A percentile compares a stretch with the other conserved stretches of the same genome.
These are phyloP conservation scores for Xenentodon cancila DNA, from an alignment of 2,797 vertebrate species.

Conservation along the genomic window DNA sequence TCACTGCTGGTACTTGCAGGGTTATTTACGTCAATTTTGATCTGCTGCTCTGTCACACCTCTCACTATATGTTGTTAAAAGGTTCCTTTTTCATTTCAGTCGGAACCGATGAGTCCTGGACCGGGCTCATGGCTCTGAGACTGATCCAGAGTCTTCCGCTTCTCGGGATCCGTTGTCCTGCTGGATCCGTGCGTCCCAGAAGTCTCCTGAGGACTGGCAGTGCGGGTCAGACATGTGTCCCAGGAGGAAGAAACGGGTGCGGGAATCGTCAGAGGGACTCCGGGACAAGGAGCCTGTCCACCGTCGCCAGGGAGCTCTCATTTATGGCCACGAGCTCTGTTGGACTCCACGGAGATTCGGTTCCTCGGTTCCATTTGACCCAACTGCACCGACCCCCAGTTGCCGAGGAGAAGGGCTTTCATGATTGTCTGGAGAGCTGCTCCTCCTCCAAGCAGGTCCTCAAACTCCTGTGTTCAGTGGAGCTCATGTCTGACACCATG, in stretches of 20 bases:
- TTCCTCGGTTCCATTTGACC: slow-evolving; percentile 57
- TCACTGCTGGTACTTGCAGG: background rate
- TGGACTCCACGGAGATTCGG: slow-evolving; percentile 61
- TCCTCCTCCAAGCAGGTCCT: slow-evolving; percentile 82
- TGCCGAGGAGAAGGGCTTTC: slow-evolving; percentile 73
- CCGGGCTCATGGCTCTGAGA: slow-evolving; percentile 71
- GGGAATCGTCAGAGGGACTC: slow-evolving; percentile 15
- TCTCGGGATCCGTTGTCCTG: slow-evolving; percentile 8
- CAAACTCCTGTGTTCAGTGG: slow-evolving; percentile 73
- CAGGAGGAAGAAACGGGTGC: slow-evolving; percentile 41
- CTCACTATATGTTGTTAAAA: background rate
- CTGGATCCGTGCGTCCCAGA: slow-evolving; percentile 3
- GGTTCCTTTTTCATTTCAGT: background rate
- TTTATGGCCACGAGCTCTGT: slow-evolving; percentile 63
- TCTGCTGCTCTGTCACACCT: no score
- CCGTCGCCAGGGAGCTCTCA: slow-evolving; percentile 63
- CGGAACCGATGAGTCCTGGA: slow-evolving; percentile 5
- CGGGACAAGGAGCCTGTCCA: slow-evolving; percentile 56
- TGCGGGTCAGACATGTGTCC: slow-evolving; percentile 15
- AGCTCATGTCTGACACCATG: slow-evolving; percentile 79
- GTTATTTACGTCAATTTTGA: background rate
- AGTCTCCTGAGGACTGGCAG: slow-evolving; percentile 29
- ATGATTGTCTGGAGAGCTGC: slow-evolving; percentile 68
- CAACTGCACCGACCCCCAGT: slow-evolving; percentile 58
- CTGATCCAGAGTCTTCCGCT: slow-evolving; percentile 55